Evolutionary conservation across 1,140 invertebrate genomes (phyloP), one percentile per base, ranked within the genome.

Genomic region (Drosophila pachea): DNA sequence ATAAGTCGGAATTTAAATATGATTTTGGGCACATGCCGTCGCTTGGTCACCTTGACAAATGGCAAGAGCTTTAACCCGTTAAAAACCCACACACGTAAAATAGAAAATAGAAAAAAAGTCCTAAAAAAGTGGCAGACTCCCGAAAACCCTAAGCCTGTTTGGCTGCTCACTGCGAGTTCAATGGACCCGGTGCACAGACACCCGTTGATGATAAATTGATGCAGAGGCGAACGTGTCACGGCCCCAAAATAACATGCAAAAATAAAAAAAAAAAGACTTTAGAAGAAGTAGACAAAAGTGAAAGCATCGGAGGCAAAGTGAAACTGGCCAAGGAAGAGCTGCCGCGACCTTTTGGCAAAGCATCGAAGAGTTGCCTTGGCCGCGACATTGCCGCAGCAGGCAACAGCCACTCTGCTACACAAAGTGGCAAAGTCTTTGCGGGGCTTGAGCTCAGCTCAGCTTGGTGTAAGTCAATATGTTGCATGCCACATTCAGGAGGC

Each of bases 171-270:
- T 22, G 42, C 7, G 42, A 48, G 79, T 84, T 84, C 79, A 86
- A 79, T 74, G 71, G 52, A 65, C 74, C 14, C 48, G 76, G 40
- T 67, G 42, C 36, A 67, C 74, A 68, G 43, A 58, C 70, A 63
- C 35, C 76, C 76, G 66, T 68, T 58, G 77, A 84, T 84, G 81
- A 84, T 86, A 86, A 84, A 84, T 84, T 81, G 74, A 81, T 60
- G 49, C 67, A 66, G 61, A 55, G 81, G 69, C 76, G 45, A 86
- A 84, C 79, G 79, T 79, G 81, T 81, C 82, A 86, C 63, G 68
- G 73, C 47, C 76, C 73, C 49, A 86, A 84, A 60, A 47, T 12
- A 43, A 7, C 42, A 55, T 32, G 33, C 49, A 79, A 79, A 6
- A 29, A 36, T 36, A 14, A 53, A 38, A 36, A 38, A 54, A 22